Evolutionary conservation across 2,797 vertebrate species (phyloP).

Genomic region (Sciurus vulgaris): DNA sequence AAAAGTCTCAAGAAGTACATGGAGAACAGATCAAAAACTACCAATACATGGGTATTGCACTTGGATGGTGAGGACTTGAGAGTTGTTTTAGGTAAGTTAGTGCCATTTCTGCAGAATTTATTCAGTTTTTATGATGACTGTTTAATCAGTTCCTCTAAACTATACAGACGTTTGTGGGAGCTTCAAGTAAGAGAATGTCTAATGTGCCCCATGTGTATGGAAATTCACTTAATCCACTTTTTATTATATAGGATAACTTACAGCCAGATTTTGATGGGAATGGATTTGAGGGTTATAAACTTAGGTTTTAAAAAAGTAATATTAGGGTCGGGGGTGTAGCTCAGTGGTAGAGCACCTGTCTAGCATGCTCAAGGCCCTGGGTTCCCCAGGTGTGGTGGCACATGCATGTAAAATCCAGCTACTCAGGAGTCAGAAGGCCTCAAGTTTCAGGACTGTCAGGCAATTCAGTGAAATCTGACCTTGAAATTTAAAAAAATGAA

Average conservation of each 20-base stretch:
- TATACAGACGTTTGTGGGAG: not conserved
- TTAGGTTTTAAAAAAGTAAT: not conserved
- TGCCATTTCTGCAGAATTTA: not conserved
- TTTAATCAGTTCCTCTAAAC: conserved; percentile 42
- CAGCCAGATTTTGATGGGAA: not conserved
- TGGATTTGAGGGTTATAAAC: conserved; percentile 36
- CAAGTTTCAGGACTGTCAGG: no score
- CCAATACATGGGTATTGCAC: conserved; percentile 96
- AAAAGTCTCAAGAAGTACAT: conserved; percentile 97
- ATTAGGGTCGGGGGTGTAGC: no score
- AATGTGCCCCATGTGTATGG: not conserved
- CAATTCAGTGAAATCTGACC: no score
- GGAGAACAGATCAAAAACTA: conserved; percentile 97
- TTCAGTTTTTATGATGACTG: not conserved
- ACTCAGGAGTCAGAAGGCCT: no score
- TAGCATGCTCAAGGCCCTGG: not conserved
- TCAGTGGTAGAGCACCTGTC: not conserved
- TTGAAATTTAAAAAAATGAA: not conserved
- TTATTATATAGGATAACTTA: not conserved
- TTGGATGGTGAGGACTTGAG: conserved; percentile 94
- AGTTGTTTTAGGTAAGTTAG: conserved; percentile 95
- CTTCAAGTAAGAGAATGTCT: not conserved
- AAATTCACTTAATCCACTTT: not conserved
- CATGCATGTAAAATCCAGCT: no score
- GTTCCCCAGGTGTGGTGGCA: no score